Base-by-base conservation (phyloP, 2,797 vertebrate genomes). In the Bovichtus variegatus region DNA sequence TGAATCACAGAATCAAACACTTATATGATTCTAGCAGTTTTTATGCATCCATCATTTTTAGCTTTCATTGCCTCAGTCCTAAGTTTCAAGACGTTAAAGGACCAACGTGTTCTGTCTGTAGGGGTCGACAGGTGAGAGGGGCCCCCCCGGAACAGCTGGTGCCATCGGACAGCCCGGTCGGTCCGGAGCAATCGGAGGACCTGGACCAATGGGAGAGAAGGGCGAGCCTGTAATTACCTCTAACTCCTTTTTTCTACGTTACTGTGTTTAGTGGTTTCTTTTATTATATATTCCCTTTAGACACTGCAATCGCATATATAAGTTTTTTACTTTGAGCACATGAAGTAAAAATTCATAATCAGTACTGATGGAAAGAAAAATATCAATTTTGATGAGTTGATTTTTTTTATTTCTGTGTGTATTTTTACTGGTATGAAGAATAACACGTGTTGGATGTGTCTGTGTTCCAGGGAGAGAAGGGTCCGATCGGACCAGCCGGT, bases 181-280 rank as follows among this genome's bases (percentile, higher is more conserved):
- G 76, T 92, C 95, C 0, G 98, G 98, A n/a, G 85, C 97, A 0
- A 92, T 96, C 47, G 98, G 98, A n/a, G 97, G 96, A 63, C 92
- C 96, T 0, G 98, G 98, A 80, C 96, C 98, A 0, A 95, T 97
- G 71, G 98, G 98, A 83, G 98, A 99, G 93, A 99, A 99, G 87
- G 98, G 98, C 65, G 94, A 97, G 23, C 98, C 97, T 54, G 98
- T 99, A 94, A 96, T 93, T 95, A 64, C 10, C 59, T 19, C 43
- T 34, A 34, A 9, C 34, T 31, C 15, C 3, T 58, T 69, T 12
- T 38, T 69, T 41, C 6, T 38, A 2, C 4, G 2, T 54, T 31
- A 9, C 5, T 63, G 15, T 53, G 12, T 59, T 65, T 13, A 16
- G 19, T 58, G 5, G 3, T 23, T 78, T n/a, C 1, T 63, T 72